Evolutionary conservation across 2,797 vertebrate species (phyloP).

Genomic region (Takifugu rubripes): DNA sequence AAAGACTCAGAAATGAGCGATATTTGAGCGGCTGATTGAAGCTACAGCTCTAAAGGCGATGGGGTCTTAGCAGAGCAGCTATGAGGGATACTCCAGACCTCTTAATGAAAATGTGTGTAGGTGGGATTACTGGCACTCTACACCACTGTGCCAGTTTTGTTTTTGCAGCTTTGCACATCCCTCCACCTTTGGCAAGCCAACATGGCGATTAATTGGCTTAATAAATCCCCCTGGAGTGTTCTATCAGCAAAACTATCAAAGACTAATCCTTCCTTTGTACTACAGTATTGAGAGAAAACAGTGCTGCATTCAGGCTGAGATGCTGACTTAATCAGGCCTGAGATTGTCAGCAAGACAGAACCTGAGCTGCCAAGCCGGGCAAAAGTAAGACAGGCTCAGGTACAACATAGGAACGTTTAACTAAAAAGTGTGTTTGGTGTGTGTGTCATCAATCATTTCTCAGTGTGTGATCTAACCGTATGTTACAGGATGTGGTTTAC

Average conservation of each 20-base stretch:
- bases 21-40: conserved; percentile 16
- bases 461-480: too few species aligned
- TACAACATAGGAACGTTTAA: too few species aligned
- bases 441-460: too few species aligned
- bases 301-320: conserved; percentile 18
- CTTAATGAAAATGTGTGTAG: conserved; percentile 16
- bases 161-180: conserved; percentile 53
- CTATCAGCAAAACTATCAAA: conserved; percentile 75
- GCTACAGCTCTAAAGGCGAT: background rate
- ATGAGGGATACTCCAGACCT: conserved; percentile 12
- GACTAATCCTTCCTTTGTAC: conserved; percentile 67
- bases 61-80: conserved; percentile 9
- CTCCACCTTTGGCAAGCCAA: conserved; percentile 66
- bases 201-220: conserved; percentile 71
- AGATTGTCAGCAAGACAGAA: conserved; percentile 35
- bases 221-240: conserved; percentile 68
- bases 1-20: conserved; percentile 11
- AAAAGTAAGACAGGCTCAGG: conserved; percentile 38
- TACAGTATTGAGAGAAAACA: conserved; percentile 22
- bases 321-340: conserved; percentile 44
- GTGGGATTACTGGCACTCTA: conserved; percentile 27
- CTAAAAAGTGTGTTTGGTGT: too few species aligned
- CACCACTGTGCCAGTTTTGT: conserved; percentile 34
- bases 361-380: conserved; percentile 22
- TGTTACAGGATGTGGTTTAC: too few species aligned